Evolutionary conservation across 2,113 vertebrate species (phyloP), one percentile per base, ranked within the genome.

Genomic region (Callithrix jacchus): DNA sequence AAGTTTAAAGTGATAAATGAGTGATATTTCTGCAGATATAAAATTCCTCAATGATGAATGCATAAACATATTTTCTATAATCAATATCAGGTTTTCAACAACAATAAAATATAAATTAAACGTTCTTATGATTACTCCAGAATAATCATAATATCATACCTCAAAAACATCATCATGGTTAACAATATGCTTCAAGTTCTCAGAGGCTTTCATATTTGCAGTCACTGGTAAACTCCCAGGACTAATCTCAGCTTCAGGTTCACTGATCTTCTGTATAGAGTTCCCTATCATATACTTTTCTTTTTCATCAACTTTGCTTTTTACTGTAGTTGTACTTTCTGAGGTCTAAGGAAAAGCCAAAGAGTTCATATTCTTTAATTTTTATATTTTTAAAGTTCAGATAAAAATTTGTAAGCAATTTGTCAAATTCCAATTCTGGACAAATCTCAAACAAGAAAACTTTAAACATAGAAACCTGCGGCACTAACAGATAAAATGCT

Each of bases 111-210:
- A 82, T 7, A 87, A 11, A 97, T 30, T 42, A 96, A 74, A 64
- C 73, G 92, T 8, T 93, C 64, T 94, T 96, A 95, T n/a, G 25
- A 96, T 54, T 83, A 14, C 37, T 89, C 3, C 58, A 96, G 71
- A 82, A 91, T 93, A 89, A 94, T 71, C 0, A 21, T 49, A 93
- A 91, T 96, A 47, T 45, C 52, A 83, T 99, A 99, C 99, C 99
- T 99, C 99, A 61, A 99, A 99, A 17, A 98, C 99, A 97, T 99
- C 99, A 97, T 99, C 99, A 30, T 99, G 99, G 98, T 99, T 99
- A 93, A 99, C 97, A 97, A 97, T 61, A 37, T 97, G 96, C 97
- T 98, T 98, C 0, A 98, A 97, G 97, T 98, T 99, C 95, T 99
- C 99, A 49, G 98, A 98, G 49, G 98, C 98, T 96, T 99, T 99